Conservation (phyloP, 2,113 vertebrate species). For the Agapornis roseicollis region DNA sequence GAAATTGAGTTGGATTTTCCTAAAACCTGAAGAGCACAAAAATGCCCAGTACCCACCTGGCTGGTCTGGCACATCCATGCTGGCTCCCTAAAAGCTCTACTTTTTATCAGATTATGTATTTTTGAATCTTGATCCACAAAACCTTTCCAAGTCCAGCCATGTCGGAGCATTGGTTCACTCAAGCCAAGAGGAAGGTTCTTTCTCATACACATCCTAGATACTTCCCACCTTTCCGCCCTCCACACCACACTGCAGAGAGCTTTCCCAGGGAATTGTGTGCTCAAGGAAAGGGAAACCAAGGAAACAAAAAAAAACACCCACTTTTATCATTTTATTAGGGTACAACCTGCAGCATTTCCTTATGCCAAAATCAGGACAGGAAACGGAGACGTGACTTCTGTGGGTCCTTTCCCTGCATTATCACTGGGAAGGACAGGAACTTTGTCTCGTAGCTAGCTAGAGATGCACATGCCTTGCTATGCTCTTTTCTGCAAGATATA, state of each 20-base stretch:
- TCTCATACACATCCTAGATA: neutral
- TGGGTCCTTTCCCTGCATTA: neutral
- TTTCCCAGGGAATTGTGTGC: neutral
- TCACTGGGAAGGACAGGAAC: neutral
- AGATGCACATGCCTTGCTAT: neutral
- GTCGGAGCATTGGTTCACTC: neutral
- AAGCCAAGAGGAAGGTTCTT: neutral
- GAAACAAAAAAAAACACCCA: neutral
- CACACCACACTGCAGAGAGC: neutral
- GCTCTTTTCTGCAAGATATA: neutral
- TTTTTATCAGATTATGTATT: neutral
- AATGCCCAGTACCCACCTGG: neutral
- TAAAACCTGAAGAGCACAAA: neutral
- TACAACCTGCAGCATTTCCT: neutral
- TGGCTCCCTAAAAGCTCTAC: neutral
- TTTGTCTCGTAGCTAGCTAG: neutral
- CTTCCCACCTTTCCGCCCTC: neutral
- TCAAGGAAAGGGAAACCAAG: neutral
- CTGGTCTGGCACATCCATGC: neutral
- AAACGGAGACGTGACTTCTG: constrained; percentile 48
- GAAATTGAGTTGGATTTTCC: neutral
- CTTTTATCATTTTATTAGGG: constrained; percentile 5
- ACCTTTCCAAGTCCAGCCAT: neutral
- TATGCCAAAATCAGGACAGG: neutral
- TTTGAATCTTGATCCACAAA: neutral